Evolutionary conservation across 2,113 vertebrate genomes (phyloP), one percentile per base, ranked within the genome.

Genomic region (Orientallactaga bullata): DNA sequence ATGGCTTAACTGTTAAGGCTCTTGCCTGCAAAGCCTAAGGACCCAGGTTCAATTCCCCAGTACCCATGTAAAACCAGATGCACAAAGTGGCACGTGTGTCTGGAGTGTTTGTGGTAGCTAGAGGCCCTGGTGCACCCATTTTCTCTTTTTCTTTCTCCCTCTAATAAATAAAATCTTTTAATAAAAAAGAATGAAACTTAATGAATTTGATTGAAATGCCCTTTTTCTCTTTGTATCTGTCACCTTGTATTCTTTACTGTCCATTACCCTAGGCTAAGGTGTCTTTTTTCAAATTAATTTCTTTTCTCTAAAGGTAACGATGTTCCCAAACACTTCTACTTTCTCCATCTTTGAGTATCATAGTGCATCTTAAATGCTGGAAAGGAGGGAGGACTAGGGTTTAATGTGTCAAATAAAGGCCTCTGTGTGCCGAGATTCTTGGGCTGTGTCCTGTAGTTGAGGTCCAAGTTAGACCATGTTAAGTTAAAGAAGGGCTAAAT

Each of bases 211-310:
- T 83, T 83, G 71, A 80, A 87, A 88, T 82, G 60, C 47, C 21
- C 7, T 51, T 85, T 95, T 96, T 92, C 2, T 69, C 23, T 55
- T 55, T 88, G 1, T 68, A 85, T 79, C 61, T 65, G 74, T 85
- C 35, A 92, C 60, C 32, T 47, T 94, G 2, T 80, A 89, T 87
- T 87, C 32, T 92, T 90, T 92, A 23, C 6, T 92, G 24, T 71
- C 94, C 28, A 63, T 85, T 94, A 85, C 26, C 32, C 82, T 85
- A 71, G 92, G n/a, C 4, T 65, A 63, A 88, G 4, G 35, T 58
- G 74, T 86, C 78, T 37, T 47, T 32, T 61, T 86, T 74, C 3
- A 26, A 47, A 13, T 85, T 66, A 1, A n/a, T 79, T 21, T 82
- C 5, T 77, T 77, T 88, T 13, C 47, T 69, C n/a, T 71, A 65